phyloP scores from a whole-genome alignment of 2,797 vertebrate genomes.

The Danio kyathit region DNA sequence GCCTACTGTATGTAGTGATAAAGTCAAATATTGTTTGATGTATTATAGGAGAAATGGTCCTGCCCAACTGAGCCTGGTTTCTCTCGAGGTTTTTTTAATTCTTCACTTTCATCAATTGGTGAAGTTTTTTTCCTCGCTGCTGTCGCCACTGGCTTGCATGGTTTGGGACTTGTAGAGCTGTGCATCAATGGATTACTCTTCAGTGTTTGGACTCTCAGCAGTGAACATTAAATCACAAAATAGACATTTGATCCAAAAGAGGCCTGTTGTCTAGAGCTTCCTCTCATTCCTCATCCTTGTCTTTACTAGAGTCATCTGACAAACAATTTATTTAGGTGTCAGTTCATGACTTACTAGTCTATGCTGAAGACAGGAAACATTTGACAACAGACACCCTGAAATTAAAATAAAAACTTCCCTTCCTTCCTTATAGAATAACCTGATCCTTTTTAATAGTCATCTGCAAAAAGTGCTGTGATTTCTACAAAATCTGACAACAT shows the following conservation, averaged over 20 bases:
- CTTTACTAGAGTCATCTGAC: not conserved
- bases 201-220: too few relatives aligned
- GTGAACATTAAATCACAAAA: not conserved
- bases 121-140: too few relatives aligned
- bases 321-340: not conserved
- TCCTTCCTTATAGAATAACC: not conserved
- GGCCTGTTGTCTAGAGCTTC: not conserved
- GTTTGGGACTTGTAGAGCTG: too few relatives aligned
- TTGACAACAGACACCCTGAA: slow-evolving; percentile 1
- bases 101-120: too few relatives aligned
- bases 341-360: slow-evolving; percentile 9
- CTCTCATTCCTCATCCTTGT: not conserved
- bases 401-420: slow-evolving; percentile 1
- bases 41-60: too few relatives aligned
- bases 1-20: not conserved
- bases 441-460: not conserved
- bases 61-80: too few relatives aligned
- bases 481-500: slow-evolving; percentile 61
- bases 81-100: too few relatives aligned
- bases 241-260: not conserved
- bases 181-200: too few relatives aligned
- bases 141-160: too few relatives aligned
- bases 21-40: not conserved
- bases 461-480: slow-evolving; percentile 46
- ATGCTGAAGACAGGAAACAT: slow-evolving; percentile 10